These are phyloP conservation scores for Agrilus biguttatus DNA, from an alignment of 2,888 invertebrate species.

Conservation along the genomic window DNA sequence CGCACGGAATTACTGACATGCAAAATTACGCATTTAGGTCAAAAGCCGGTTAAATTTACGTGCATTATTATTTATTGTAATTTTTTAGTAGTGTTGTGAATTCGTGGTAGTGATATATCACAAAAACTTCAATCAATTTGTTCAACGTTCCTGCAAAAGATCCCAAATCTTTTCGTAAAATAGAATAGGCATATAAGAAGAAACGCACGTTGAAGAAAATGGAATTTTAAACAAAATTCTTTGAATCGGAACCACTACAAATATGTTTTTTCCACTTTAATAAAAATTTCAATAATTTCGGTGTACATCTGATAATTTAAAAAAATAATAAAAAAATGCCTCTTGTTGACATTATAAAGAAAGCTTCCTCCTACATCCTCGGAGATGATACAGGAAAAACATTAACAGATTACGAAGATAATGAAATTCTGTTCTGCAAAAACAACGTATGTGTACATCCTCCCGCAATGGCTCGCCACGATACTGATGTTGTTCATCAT, in stretches of 20 bases:
- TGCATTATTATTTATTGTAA: constrained; percentile 8
- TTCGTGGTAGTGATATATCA: too few species aligned
- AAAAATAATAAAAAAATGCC: constrained; percentile 43
- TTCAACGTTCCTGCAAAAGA: too few species aligned
- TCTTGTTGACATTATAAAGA: constrained; percentile 57
- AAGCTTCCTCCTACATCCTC: constrained; percentile 66
- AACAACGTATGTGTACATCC: constrained; percentile 97
- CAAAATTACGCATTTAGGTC: constrained; percentile 1
- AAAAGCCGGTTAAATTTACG: constrained; percentile 6
- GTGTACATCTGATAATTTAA: neutral
- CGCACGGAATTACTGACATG: too few species aligned
- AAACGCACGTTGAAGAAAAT: too few species aligned
- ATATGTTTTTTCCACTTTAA: too few species aligned
- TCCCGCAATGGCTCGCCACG: constrained; percentile 67
- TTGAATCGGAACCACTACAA: too few species aligned
- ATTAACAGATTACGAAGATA: constrained; percentile 58
- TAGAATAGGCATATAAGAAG: too few species aligned
- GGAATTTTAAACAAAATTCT: too few species aligned
- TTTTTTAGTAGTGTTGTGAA: neutral
- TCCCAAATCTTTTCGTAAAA: too few species aligned
- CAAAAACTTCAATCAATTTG: too few species aligned
- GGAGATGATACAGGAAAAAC: constrained; percentile 48
- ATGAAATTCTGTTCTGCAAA: constrained; percentile 79
- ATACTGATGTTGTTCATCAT: constrained; percentile 74
- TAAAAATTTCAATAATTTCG: neutral